Evolutionary conservation across 1,140 invertebrate genomes (phyloP).

Genomic region (Pteromalus puparum): DNA sequence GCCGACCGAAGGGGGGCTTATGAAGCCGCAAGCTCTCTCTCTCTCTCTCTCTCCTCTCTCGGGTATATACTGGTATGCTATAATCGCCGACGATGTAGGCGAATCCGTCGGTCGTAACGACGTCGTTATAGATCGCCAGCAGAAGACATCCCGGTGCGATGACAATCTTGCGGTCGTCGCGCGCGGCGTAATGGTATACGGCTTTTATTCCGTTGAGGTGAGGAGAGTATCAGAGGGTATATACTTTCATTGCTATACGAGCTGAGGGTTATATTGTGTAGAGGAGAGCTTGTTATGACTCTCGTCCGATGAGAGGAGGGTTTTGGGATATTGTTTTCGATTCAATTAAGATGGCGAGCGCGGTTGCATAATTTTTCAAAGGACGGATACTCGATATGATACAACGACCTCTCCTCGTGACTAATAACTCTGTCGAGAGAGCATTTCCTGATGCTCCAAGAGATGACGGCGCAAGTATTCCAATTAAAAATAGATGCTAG

Average conservation of each 20-base stretch:
- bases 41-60: conserved; percentile 34
- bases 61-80: conserved; percentile 55
- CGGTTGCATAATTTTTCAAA: background rate
- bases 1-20: conserved; percentile 55
- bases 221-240: background rate
- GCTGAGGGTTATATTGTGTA: background rate
- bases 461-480: background rate
- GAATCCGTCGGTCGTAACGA: conserved; percentile 63
- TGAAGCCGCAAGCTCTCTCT: conserved; percentile 60
- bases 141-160: background rate
- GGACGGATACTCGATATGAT: too few relatives aligned
- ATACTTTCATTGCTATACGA: background rate
- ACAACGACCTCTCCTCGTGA: too few relatives aligned
- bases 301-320: background rate
- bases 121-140: conserved; percentile 62
- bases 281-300: background rate
- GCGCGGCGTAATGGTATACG: conserved; percentile 11
- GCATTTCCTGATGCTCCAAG: background rate
- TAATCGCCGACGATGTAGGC: conserved; percentile 61
- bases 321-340: background rate
- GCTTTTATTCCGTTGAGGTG: background rate
- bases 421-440: too few relatives aligned
- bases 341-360: background rate
- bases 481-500: background rate
- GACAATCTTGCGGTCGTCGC: conserved; percentile 19